Percentiles rank a stretch among this genome's conserved stretches.
Evolutionary conservation across 2,797 vertebrate species (phyloP).

Genomic region (Sebastes trivittatus): DNA sequence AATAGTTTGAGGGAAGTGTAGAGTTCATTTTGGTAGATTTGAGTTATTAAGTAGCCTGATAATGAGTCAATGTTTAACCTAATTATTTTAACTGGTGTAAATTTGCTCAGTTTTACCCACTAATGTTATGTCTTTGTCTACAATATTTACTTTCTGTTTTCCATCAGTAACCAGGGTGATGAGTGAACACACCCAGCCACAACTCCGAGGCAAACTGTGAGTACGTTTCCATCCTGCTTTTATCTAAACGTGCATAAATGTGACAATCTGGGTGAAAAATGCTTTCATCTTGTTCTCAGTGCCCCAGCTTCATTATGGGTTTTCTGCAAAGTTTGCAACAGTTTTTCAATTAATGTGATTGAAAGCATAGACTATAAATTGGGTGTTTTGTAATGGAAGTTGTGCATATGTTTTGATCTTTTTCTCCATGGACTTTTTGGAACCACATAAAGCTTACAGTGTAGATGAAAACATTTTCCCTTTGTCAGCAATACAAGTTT

Average conservation of each 20-base stretch:
- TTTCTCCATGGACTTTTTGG: neutral
- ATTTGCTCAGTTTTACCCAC: neutral
- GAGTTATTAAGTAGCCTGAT: neutral
- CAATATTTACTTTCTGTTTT: neutral
- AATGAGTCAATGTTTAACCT: neutral
- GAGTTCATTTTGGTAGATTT: neutral
- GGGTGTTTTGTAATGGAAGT: neutral
- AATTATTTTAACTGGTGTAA: neutral
- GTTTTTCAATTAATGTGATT: neutral
- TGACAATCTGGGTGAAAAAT: neutral
- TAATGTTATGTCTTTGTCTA: neutral
- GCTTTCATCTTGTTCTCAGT: slow-evolving; percentile 1
- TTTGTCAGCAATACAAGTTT: neutral
- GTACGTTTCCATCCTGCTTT: neutral
- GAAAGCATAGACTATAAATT: neutral
- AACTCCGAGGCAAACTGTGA: neutral
- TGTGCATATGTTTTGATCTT: neutral
- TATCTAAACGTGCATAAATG: neutral
- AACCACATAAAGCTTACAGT: neutral
- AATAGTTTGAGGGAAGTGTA: neutral
- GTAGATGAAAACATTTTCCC: neutral
- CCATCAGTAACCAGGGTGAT: neutral
- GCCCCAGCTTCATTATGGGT: neutral
- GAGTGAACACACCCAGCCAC: neutral
- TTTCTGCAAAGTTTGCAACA: neutral